Percentiles rank a stretch among this genome's conserved stretches.
Evolutionary conservation across 2,797 vertebrate genomes (phyloP).

Genomic region (Dipus sagitta): DNA sequence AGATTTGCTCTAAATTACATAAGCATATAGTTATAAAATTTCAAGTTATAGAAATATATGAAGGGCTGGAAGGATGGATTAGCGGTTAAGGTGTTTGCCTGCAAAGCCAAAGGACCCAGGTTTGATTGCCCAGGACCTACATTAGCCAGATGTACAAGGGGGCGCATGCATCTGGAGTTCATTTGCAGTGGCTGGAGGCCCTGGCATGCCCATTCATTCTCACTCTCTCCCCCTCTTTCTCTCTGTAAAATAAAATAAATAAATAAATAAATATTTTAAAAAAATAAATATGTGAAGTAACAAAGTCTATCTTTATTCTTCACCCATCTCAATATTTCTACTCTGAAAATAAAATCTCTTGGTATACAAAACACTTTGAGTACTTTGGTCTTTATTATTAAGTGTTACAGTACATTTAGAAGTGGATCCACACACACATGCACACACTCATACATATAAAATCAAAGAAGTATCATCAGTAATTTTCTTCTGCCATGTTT

Average conservation of each 20-base stretch:
- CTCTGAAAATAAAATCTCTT: conserved; percentile 9
- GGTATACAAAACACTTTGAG: not conserved
- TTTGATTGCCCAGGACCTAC: no score
- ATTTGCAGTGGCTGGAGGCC: no score
- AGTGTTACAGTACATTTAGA: conserved; percentile 1
- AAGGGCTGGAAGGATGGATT: not conserved
- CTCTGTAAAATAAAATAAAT: no score
- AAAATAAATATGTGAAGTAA: not conserved
- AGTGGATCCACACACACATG: not conserved
- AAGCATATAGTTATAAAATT: not conserved
- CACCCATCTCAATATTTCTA: not conserved
- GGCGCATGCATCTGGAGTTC: no score
- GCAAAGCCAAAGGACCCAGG: no score
- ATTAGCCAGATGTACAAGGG: no score
- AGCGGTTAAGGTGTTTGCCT: no score
- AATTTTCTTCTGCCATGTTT: not conserved
- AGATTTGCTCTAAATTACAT: not conserved
- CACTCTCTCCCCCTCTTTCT: no score
- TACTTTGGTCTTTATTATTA: not conserved
- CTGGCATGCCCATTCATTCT: no score
- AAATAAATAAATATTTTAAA: no score
- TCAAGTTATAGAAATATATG: not conserved
- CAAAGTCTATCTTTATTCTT: conserved; percentile 9
- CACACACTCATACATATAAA: not conserved
- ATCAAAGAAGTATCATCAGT: not conserved